Base-by-base conservation (phyloP, 2,797 vertebrate species). In the Enteromius viviparus region DNA sequence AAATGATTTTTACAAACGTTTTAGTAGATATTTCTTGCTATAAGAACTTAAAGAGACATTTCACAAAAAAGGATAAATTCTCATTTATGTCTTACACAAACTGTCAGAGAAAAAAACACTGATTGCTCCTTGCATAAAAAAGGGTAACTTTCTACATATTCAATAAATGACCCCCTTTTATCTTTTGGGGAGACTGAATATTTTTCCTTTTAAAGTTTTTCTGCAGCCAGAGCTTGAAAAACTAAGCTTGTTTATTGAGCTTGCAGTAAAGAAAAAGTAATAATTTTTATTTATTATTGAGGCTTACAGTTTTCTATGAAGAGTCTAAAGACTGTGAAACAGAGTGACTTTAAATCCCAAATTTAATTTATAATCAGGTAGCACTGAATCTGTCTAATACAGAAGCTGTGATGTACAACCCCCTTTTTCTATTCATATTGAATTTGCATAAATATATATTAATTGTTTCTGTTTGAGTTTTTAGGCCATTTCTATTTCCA, bases 391-490 rank as follows among this genome's bases (percentile, higher is more conserved):
- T 69, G 66, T 69, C n/a, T 26, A 26, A 45, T 42, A 45, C n/a
- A 26, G 6, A 70, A 26, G 40, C 12, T 70, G 23, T 29, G 7
- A 71, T 29, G 69, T 71, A 29, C 42, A 29, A 47, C 42, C 42
- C 26, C 7, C 47, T 26, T 17, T 71, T 47, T 17, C 42, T 21
- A 47, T 70, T 70, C 45, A 47, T 70, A 26, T 47, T 17, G 8
- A 26, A 47, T 70, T 70, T 47, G 40, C 45, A 7, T 70, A 26
- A 23, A 42, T 70, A n/a, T 47, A 14, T 70, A 70, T 47, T 37
- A 37, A 66, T 66, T 37, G 64, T 66, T 66, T 66, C 32, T 21
- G 8, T 66, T 66, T 66, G 8, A 66, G 17, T 66, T 66, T 66
- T 37, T 32, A 21, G 17, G 17, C 8, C 1, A 1, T 37, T 37